Percentiles rank a stretch among this genome's conserved stretches.
These are phyloP conservation scores for Oreochromis tanganicae DNA, from an alignment of 2,113 vertebrate species.

Conservation along the genomic window DNA sequence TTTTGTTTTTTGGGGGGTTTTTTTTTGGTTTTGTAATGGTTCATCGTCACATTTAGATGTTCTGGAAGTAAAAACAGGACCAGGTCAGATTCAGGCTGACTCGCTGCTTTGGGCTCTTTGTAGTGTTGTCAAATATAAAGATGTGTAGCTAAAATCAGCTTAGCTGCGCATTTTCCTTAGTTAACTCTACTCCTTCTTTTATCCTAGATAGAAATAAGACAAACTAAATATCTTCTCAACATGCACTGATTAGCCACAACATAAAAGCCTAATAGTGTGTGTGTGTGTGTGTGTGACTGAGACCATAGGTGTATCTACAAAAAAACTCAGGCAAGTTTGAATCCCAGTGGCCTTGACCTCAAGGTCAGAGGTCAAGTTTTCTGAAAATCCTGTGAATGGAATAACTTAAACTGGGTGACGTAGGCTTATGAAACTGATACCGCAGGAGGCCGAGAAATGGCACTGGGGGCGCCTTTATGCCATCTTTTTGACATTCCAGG, in stretches of 20 bases:
- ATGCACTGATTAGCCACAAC: neutral
- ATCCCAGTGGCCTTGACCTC: neutral
- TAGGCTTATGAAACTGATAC: neutral
- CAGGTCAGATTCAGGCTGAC: neutral
- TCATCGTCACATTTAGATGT: neutral
- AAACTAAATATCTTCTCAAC: neutral
- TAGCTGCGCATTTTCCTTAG: neutral
- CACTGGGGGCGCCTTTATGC: neutral
- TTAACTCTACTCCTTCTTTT: neutral
- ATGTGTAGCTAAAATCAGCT: neutral
- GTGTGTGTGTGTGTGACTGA: fast-evolving
- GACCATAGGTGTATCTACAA: neutral
- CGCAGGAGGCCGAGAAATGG: neutral
- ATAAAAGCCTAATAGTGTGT: neutral
- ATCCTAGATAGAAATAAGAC: neutral
- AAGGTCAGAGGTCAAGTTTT: neutral
- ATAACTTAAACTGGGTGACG: neutral
- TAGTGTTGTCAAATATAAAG: neutral
- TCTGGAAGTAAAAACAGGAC: neutral
- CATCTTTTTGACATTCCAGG: neutral
- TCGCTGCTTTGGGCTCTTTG: neutral
- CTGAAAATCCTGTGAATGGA: neutral
- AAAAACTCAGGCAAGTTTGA: fast-evolving
- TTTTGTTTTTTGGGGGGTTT: neutral
- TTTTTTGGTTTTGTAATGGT: neutral